Percentiles rank a stretch among this genome's conserved stretches.
Evolutionary conservation across 2,888 invertebrate genomes (phyloP).

Genomic region (Leptopilina drosophilae): DNA sequence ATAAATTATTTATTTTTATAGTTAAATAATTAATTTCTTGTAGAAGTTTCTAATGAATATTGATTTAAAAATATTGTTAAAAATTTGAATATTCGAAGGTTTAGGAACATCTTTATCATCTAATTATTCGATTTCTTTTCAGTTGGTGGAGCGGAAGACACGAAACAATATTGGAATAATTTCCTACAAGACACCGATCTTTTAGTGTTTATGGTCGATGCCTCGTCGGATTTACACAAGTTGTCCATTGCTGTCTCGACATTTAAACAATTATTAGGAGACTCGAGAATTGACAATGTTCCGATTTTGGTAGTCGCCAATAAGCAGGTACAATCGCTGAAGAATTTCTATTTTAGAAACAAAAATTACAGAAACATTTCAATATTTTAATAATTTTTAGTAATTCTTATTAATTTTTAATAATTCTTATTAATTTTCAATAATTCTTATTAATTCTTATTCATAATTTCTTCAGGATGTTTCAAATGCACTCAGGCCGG

Average conservation of each 20-base stretch:
- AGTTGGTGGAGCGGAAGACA: constrained; percentile 74
- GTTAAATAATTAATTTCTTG: too few relatives aligned
- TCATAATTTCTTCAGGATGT: constrained; percentile 65
- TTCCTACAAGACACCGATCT: constrained; percentile 76
- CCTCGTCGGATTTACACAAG: constrained; percentile 68
- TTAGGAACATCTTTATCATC: constrained; percentile 8
- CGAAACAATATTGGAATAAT: constrained; percentile 73
- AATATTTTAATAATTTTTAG: not conserved
- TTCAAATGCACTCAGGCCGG: constrained; percentile 68
- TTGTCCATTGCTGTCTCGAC: constrained; percentile 70
- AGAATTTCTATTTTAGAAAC: not conserved
- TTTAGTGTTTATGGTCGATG: constrained; percentile 75
- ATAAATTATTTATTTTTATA: too few relatives aligned
- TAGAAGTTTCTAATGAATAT: too few relatives aligned
- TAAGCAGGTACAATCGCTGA: constrained; percentile 69
- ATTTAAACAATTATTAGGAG: constrained; percentile 73
- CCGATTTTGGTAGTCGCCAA: constrained; percentile 75
- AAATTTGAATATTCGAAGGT: too few relatives aligned
- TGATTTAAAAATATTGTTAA: too few relatives aligned
- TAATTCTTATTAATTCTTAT: too few relatives aligned
- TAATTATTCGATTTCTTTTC: constrained; percentile 44
- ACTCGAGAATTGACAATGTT: constrained; percentile 72
- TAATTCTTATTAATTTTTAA: too few relatives aligned
- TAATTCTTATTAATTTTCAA: too few relatives aligned
- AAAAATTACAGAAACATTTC: not conserved